These are phyloP conservation scores for Agrotis exclamationis DNA, from an alignment of 2,888 invertebrate species.

Conservation along the genomic window DNA sequence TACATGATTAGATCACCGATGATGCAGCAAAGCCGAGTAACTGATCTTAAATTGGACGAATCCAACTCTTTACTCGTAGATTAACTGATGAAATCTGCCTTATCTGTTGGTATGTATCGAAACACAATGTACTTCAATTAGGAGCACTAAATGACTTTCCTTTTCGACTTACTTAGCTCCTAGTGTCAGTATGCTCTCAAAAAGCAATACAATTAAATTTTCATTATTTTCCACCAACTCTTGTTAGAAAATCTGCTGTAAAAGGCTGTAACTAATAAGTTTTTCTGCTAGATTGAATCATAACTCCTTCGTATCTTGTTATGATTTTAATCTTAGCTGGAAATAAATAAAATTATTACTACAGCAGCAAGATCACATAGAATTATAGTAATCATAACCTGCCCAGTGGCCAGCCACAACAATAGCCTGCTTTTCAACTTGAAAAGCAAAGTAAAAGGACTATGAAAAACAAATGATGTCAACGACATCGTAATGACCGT, in stretches of 20 bases:
- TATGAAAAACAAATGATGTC: conserved; percentile 83
- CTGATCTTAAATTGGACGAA: conserved; percentile 86
- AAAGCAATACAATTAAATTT: conserved; percentile 25
- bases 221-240: conserved; percentile 5
- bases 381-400: conserved; percentile 41
- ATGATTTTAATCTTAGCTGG: background rate
- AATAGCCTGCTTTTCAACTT: conserved; percentile 71
- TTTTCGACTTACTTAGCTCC: conserved; percentile 31
- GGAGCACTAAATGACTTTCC: conserved; percentile 57
- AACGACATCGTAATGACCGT: conserved; percentile 84
- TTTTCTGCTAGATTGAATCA: background rate
- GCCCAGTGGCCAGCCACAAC: conserved; percentile 73
- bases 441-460: conserved; percentile 73
- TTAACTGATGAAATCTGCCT: conserved; percentile 76
- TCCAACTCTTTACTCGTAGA: conserved; percentile 80
- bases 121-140: conserved; percentile 58
- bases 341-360: background rate
- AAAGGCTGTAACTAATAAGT: background rate
- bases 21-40: conserved; percentile 89
- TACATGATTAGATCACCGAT: conserved; percentile 90
- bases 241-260: background rate
- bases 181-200: conserved; percentile 17
- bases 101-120: conserved; percentile 56
- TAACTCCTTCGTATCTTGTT: too few species aligned
- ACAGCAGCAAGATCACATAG: conserved; percentile 15